Evolutionary conservation across 2,113 vertebrate genomes (phyloP), one percentile per base, ranked within the genome.

Genomic region (Acanthochromis polyacanthus): DNA sequence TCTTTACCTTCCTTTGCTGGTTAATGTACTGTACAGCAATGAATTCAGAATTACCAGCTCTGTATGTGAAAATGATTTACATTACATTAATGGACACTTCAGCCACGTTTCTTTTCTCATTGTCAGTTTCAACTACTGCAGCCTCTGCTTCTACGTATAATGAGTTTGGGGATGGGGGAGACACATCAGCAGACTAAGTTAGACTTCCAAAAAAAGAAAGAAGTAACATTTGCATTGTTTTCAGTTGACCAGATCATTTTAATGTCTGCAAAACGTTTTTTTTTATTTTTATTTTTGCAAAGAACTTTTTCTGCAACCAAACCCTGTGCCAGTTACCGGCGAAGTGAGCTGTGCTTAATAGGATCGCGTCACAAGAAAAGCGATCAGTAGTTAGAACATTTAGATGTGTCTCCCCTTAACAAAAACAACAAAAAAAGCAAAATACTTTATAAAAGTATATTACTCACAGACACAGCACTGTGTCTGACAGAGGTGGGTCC

Each of bases 1-100:
- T 77, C 5, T 52, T 11, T 43, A 23, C 30, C 30, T 55, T 55
- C 45, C 50, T 38, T 5, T 52, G 30, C 58, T 56, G 66, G 72
- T 67, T 56, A 63, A 77, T 77, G 22, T 45, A 17, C 23, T 59
- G 73, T 43, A 25, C 50, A 69, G 51, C 23, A 36, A 51, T 48
- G 12, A 74, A 70, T 56, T 72, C 46, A 23, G 20, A 76, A 76
- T 19, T 53, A 71, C 61, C 38, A 22, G 22, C 2, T 40, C 52
- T 25, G 55, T 32, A 15, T 63, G 10, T 68, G 43, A 68, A 57
- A 73, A 36, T 68, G 30, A 68, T 73, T 72, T 63, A 62, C 51
- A 58, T 72, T 63, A 62, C 51, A 58, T 67, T 69, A 52, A 69
- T 52, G 45, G 57, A 63, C 62, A 32, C 57, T 53, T 22, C 64